A percentile compares a stretch with the other conserved stretches of the same genome.
These are phyloP conservation scores for Ips typographus DNA, from an alignment of 1,140 invertebrate genomes.

Conservation along the genomic window DNA sequence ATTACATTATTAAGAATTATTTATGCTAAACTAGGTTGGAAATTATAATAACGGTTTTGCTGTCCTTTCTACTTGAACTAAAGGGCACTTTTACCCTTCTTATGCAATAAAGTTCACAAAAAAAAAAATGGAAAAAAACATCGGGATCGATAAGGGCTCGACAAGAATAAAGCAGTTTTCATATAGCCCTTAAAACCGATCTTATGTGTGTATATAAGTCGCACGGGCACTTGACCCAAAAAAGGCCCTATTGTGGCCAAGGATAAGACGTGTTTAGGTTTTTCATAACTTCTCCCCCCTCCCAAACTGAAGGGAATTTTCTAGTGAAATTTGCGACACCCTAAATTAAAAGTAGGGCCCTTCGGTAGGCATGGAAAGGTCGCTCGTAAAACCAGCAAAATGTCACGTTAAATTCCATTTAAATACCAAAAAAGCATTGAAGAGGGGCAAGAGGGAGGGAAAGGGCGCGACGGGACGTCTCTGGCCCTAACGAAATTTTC, in stretches of 20 bases:
- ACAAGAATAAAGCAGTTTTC: neutral
- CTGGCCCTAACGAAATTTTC: conserved; percentile 24
- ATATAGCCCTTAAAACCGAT: conserved; percentile 15
- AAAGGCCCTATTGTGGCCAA: conserved; percentile 12
- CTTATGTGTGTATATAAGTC: conserved; percentile 2
- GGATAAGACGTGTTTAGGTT: conserved; percentile 15
- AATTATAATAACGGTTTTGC: too few relatives aligned
- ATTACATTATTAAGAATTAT: too few relatives aligned
- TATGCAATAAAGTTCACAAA: neutral
- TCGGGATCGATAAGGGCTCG: conserved; percentile 13
- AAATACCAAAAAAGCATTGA: conserved; percentile 18
- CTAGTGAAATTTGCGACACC: neutral
- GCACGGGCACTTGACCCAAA: conserved; percentile 20
- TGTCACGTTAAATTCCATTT: conserved; percentile 34
- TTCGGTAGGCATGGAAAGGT: conserved; percentile 13
- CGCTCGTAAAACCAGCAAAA: conserved; percentile 25
- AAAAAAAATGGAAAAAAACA: neutral
- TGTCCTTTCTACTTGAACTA: too few relatives aligned
- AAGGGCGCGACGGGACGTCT: neutral
- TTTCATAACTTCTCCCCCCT: neutral
- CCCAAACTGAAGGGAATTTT: neutral
- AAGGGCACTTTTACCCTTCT: neutral
- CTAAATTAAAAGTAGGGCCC: neutral
- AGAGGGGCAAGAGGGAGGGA: neutral
- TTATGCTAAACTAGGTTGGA: too few relatives aligned